Percentiles rank a stretch among this genome's conserved stretches.
These are phyloP conservation scores for Falco columbarius DNA, from an alignment of 2,797 vertebrate species.

Conservation along the genomic window DNA sequence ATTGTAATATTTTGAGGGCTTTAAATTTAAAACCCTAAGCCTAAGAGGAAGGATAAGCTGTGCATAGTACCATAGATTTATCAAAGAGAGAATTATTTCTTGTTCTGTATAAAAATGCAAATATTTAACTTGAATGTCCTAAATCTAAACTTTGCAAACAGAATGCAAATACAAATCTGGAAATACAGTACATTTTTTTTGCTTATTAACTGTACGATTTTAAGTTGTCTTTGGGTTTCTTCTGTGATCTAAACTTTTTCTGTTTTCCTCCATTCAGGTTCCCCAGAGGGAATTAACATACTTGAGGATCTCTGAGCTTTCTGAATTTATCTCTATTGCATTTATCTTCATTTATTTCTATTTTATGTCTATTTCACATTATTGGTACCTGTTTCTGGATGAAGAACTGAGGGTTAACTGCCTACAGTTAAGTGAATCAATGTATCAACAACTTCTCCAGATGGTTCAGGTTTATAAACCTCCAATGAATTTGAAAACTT, in stretches of 20 bases:
- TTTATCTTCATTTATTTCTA: too few relatives aligned
- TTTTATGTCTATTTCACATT: background rate
- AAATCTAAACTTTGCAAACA: background rate
- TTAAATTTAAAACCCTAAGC: background rate
- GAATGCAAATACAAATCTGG: background rate
- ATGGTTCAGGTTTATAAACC: background rate
- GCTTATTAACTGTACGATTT: background rate
- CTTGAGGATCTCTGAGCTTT: background rate
- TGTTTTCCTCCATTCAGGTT: background rate
- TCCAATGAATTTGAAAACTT: background rate
- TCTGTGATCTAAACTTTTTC: background rate
- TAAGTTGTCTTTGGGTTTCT: background rate
- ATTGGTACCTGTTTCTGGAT: background rate
- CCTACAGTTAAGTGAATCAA: background rate
- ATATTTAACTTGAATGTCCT: background rate
- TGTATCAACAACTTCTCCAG: background rate
- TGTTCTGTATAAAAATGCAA: background rate
- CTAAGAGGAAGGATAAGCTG: background rate
- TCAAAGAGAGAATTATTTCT: background rate
- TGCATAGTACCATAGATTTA: background rate
- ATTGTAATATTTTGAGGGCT: background rate
- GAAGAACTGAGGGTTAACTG: background rate
- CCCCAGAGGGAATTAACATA: background rate
- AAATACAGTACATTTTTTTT: background rate
- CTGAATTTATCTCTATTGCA: background rate